phyloP scores from a whole-genome alignment of 2,113 vertebrate genomes.

The Xyrauchen texanus region DNA sequence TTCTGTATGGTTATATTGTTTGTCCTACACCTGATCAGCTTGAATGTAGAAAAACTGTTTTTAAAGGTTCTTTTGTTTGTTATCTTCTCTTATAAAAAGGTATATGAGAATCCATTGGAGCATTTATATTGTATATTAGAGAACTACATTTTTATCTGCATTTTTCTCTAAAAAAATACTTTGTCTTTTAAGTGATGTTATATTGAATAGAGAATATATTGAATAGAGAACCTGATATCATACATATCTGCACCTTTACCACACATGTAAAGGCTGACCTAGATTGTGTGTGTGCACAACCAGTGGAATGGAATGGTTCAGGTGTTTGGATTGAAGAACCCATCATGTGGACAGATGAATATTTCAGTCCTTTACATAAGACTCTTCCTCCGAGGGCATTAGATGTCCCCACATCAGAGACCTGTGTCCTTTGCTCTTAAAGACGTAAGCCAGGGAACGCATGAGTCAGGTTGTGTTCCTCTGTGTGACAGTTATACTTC shows the following conservation, averaged over 20 bases:
- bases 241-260: not conserved
- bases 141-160: too few species aligned
- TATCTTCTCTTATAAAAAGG: too few species aligned
- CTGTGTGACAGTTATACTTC: constrained; percentile 52
- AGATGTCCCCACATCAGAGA: constrained; percentile 51
- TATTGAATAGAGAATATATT: too few species aligned
- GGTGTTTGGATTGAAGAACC: constrained; percentile 45
- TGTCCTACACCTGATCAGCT: too few species aligned
- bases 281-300: constrained; percentile 37
- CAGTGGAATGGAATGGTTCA: constrained; percentile 26
- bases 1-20: too few species aligned
- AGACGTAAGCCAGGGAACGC: constrained; percentile 33
- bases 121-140: too few species aligned
- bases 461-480: constrained; percentile 52
- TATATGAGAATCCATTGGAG: too few species aligned
- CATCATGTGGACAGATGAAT: constrained; percentile 50
- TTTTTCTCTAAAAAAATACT: too few species aligned
- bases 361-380: constrained; percentile 61
- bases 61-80: too few species aligned
- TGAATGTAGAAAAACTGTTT: too few species aligned
- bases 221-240: too few species aligned
- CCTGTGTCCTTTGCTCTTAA: constrained; percentile 42
- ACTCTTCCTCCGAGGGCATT: constrained; percentile 41
- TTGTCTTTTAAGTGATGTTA: too few species aligned
- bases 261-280: constrained; percentile 38